Evolutionary conservation across 2,113 vertebrate species (phyloP), one percentile per base, ranked within the genome.

Genomic region (Anguilla rostrata): DNA sequence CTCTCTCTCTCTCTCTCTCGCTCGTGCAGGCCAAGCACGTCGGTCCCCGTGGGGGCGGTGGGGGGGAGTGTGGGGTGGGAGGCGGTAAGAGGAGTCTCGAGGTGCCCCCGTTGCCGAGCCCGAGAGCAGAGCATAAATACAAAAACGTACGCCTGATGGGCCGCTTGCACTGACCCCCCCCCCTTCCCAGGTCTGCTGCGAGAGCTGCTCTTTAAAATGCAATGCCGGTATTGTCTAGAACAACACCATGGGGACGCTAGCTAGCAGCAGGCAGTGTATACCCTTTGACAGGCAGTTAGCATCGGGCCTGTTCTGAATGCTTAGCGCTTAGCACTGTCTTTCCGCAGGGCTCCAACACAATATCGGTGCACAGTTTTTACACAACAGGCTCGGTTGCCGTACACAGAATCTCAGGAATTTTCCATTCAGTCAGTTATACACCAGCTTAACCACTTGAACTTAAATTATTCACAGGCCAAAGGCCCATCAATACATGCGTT

Each of bases 281-380:
- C 39, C 79, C 79, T 81, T 81, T 81, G 79, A 43, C 41, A 81
- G 79, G 41, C 79, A 18, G 39, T 43, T 81, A 41, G 39, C 79
- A 81, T 20, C 14, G 41, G 79, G 79, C 79, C 41, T 81, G 29
- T 26, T 75, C 71, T 9, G 71, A 75, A 75, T 75, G 7, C 71
- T 75, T 75, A 75, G 71, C 71, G 11, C 8, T 75, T 75, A 75
- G 71, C n/a, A 9, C 26, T 29, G 71, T 1, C 71, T n/a, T 34
- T 75, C 26, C 71, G 16, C n/a, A 34, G 9, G 26, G 71, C 71
- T n/a, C 34, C n/a, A 34, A 7, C n/a, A 34, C 26, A 12, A 12
- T 34, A 29, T n/a, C 26, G 3, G 2, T 34, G 71, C 11, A 5
- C 5, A 34, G 5, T 6, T 75, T 75, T 29, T 29, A n/a, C n/a